Conservation (phyloP, 2,113 vertebrate species). For the Numenius arquata region DNA sequence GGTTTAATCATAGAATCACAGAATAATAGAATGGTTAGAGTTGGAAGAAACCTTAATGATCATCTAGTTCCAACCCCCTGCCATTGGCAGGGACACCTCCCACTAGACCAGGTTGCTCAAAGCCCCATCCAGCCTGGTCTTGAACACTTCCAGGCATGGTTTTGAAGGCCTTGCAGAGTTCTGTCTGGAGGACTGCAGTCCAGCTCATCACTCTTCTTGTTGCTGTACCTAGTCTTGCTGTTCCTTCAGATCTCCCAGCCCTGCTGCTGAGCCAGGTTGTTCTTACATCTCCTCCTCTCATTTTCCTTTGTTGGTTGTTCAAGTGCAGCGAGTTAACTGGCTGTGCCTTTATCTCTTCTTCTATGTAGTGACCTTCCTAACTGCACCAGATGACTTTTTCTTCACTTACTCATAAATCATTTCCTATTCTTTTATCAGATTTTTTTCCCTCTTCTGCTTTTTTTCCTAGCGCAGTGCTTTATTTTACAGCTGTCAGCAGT, state of each 20-base stretch:
- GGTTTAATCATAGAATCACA: no score
- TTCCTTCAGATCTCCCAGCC: not conserved
- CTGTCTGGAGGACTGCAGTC: not conserved
- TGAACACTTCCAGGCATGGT: no score
- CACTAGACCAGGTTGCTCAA: no score
- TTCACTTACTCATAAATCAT: not conserved
- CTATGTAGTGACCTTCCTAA: not conserved
- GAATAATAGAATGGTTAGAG: no score
- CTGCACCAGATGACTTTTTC: not conserved
- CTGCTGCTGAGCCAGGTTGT: not conserved
- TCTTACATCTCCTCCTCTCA: not conserved
- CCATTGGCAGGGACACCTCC: no score
- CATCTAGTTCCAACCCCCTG: no score
- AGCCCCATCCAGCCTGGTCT: no score
- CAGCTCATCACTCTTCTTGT: rapidly evolving
- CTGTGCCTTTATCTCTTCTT: not conserved
- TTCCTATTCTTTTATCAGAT: not conserved
- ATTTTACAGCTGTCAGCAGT: slow-evolving; percentile 13
- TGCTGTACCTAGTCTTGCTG: not conserved
- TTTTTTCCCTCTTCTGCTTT: not conserved
- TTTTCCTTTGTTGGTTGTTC: not conserved
- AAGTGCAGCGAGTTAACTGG: not conserved
- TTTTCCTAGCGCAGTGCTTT: not conserved
- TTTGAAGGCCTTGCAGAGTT: not conserved
- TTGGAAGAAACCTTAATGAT: no score